Evolutionary conservation across 2,888 invertebrate species (phyloP).

Genomic region (Acronicta alni): DNA sequence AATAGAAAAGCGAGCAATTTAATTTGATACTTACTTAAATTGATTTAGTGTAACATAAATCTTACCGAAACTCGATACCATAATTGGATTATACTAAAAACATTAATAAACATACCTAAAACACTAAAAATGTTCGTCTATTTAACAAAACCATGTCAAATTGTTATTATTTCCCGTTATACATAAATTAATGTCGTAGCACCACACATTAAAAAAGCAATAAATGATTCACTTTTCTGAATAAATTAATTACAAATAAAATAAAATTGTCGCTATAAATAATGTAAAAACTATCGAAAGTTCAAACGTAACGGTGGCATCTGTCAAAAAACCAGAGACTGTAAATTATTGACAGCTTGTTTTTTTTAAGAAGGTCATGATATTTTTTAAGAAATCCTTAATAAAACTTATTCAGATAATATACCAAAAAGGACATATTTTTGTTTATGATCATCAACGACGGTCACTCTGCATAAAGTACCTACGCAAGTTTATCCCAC

Average conservation of each 20-base stretch:
- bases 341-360: too few species aligned
- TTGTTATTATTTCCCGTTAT: constrained; percentile 21
- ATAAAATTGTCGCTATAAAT: constrained; percentile 11
- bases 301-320: constrained; percentile 51
- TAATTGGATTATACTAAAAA: constrained; percentile 15
- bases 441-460: too few species aligned
- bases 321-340: constrained; percentile 34
- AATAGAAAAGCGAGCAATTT: too few species aligned
- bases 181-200: constrained; percentile 22
- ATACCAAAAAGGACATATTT: not conserved
- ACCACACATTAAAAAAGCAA: constrained; percentile 11
- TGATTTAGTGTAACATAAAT: too few species aligned
- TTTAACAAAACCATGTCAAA: constrained; percentile 37
- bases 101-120: constrained; percentile 27
- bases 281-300: constrained; percentile 30
- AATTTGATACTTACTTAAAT: too few species aligned
- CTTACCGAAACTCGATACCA: too few species aligned
- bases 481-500: too few species aligned
- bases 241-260: constrained; percentile 18
- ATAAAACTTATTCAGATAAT: not conserved
- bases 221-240: constrained; percentile 8
- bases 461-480: too few species aligned
- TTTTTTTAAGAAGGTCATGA: too few species aligned
- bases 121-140: constrained; percentile 38
- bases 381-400: too few species aligned